Base-by-base conservation (phyloP, 2,888 invertebrate genomes). In the Disparrhopalites patrizii region DNA sequence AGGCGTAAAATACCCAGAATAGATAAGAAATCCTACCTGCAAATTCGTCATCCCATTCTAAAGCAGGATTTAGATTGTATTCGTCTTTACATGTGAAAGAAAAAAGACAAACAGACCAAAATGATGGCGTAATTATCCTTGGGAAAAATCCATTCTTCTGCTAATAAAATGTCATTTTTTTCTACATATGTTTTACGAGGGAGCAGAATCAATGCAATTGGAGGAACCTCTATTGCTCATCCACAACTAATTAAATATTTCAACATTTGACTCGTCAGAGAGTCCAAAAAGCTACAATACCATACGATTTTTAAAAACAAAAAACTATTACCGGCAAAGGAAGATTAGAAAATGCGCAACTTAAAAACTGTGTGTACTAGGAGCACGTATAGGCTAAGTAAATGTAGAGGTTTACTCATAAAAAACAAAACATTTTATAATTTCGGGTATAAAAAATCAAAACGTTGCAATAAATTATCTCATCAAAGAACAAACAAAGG, bases 31-130 rank as follows among this genome's bases (percentile, higher is more conserved):
- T 90, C 93, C 92, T 94, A 94, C 94, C 93, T 94, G 93, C 92
- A 85, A 94, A 94, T 86, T 94, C 94, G 91, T 94, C 94, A 89
- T 94, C 94, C 94, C 94, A 94, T 86, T 94, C 94, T 93, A 94
- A 93, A 91, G 92, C 92, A 87, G 93, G 93, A 89, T 93, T 93
- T 89, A 93, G 92, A 93, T 93, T 93, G 92, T 93, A 93, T 87
- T 93, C 93, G 88, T 93, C 93, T 93, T 91, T 89, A 63, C 63
- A 63, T 63, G 63, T 63, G 63, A 63, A 63, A 63, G 54, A 63
- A 63, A 63, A 63, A 63, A 63, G 54, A 63, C 55, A 63, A 54
- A 47, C 47, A 55, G 40, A 55, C 63, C 55, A 63, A 54, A 62
- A 62, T 38, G 54, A 54, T 62, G 54, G 52, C 36, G 15, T 27